Evolutionary conservation across 2,113 vertebrate genomes (phyloP).

Genomic region (Macquaria australasica): DNA sequence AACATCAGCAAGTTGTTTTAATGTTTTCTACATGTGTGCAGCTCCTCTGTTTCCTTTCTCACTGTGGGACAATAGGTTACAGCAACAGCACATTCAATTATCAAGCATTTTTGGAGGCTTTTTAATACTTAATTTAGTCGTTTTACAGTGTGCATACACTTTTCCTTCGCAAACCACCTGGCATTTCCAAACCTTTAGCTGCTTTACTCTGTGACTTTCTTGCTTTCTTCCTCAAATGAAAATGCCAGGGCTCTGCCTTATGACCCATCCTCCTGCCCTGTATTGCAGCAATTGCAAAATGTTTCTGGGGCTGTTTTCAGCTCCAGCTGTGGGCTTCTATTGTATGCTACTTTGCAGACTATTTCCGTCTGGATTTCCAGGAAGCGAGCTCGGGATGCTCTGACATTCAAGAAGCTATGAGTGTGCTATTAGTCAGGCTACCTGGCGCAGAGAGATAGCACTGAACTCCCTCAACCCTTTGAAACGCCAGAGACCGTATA

Average conservation of each 20-base stretch:
- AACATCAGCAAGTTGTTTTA: neutral
- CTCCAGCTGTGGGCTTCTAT: slow-evolving; percentile 49
- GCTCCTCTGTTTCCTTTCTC: neutral
- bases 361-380: slow-evolving; percentile 71
- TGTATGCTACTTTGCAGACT: slow-evolving; percentile 65
- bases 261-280: slow-evolving; percentile 36
- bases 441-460: slow-evolving; percentile 78
- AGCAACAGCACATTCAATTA: neutral
- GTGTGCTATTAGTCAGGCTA: slow-evolving; percentile 79
- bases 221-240: slow-evolving; percentile 9
- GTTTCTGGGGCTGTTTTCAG: slow-evolving; percentile 48
- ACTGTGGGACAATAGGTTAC: neutral
- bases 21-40: neutral
- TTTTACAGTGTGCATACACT: neutral
- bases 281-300: slow-evolving; percentile 29
- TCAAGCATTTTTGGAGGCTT: neutral
- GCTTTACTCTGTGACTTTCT: slow-evolving; percentile 13
- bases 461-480: slow-evolving; percentile 69
- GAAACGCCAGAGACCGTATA: slow-evolving; percentile 52
- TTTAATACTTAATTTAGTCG: neutral
- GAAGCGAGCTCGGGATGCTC: slow-evolving; percentile 56
- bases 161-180: neutral
- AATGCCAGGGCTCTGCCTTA: slow-evolving; percentile 29
- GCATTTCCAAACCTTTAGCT: slow-evolving; percentile 1
- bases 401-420: slow-evolving; percentile 79